Conservation (phyloP, 1,140 invertebrate species). For the Choristoneura fumiferana region DNA sequence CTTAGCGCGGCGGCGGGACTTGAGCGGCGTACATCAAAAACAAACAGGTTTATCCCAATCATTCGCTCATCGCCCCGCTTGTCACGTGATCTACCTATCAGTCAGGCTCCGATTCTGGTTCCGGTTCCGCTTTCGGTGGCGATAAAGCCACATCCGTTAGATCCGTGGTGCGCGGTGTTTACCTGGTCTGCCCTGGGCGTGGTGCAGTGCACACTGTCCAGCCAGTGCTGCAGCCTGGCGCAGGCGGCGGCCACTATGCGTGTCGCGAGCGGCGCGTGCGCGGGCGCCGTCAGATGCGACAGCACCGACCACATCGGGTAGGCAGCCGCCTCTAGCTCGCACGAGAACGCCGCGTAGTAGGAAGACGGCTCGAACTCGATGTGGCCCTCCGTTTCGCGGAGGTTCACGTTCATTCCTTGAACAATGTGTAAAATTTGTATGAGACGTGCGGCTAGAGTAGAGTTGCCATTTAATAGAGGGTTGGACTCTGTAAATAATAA, state of each 20-base stretch:
- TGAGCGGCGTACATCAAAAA: no score
- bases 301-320: constrained; percentile 98
- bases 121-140: no score
- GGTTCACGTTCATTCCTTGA: constrained; percentile 96
- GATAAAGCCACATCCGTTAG: no score
- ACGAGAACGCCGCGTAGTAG: constrained; percentile 98
- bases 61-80: no score
- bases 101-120: no score
- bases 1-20: no score
- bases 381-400: constrained; percentile 92
- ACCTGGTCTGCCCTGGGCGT: constrained; percentile 82
- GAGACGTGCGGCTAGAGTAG: background rate
- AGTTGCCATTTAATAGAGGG: no score
- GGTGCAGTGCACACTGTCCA: constrained; percentile 88
- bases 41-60: no score
- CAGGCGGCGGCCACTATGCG: constrained; percentile 87
- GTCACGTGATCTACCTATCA: no score
- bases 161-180: constrained; percentile 18
- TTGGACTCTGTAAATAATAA: no score
- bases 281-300: constrained; percentile 88
- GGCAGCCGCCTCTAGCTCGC: constrained; percentile 96
- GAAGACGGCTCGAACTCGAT: constrained; percentile 98
- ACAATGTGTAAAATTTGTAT: constrained; percentile 18
- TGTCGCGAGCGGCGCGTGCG: constrained; percentile 85
- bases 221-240: constrained; percentile 90